These are phyloP conservation scores for Cheilosia vernalis DNA, from an alignment of 2,888 invertebrate genomes.

Conservation along the genomic window DNA sequence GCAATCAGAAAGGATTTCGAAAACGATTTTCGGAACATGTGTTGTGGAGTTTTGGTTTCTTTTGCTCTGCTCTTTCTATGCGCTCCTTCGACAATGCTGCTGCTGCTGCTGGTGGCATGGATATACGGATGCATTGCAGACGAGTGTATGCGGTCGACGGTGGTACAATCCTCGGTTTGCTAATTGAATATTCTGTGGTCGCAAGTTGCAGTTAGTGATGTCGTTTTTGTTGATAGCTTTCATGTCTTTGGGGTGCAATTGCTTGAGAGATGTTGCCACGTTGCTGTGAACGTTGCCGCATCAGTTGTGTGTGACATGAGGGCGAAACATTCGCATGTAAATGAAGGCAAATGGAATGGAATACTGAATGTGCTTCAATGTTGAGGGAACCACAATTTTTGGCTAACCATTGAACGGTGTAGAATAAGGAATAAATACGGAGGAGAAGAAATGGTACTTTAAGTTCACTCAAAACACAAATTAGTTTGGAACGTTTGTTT, in stretches of 20 bases:
- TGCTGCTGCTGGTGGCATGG: not conserved
- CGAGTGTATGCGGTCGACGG: not conserved
- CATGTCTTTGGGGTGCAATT: constrained; percentile 42
- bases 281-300: constrained; percentile 11
- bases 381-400: too few relatives aligned
- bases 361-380: too few relatives aligned
- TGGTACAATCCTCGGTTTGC: constrained; percentile 42
- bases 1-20: constrained; percentile 70
- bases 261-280: constrained; percentile 54
- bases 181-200: constrained; percentile 70
- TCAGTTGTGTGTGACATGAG: not conserved
- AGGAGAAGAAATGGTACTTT: too few relatives aligned
- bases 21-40: constrained; percentile 69
- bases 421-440: too few relatives aligned
- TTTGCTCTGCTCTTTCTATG: not conserved
- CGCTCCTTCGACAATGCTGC: not conserved
- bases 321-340: constrained; percentile 13
- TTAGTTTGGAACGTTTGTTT: too few relatives aligned
- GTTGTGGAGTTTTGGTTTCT: constrained; percentile 51
- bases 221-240: constrained; percentile 19
- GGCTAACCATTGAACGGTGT: too few relatives aligned
- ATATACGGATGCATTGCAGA: constrained; percentile 1
- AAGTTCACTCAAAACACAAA: too few relatives aligned
- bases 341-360: constrained; percentile 11
- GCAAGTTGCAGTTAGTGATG: constrained; percentile 44